Base-by-base conservation (phyloP, 2,797 vertebrate genomes). In the Pseudochirops cupreus region DNA sequence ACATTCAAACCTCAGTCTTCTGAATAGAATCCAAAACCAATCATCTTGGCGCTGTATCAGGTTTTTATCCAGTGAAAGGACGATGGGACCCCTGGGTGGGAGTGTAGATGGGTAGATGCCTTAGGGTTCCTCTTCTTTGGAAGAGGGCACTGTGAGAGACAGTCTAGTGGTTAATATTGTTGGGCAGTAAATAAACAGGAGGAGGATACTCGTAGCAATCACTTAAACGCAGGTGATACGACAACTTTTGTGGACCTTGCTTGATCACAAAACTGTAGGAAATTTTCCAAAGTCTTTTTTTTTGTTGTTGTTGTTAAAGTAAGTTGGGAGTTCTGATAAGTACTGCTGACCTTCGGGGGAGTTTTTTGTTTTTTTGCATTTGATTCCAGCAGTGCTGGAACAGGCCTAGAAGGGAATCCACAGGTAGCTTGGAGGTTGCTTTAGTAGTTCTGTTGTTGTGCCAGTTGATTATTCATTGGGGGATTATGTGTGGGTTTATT, bases 401-500 rank as follows among this genome's bases (percentile, higher is more conserved):
- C 39, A 82, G 39, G 31, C 39, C 39, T 74, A 74, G 67, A 87
- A 87, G 39, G 39, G 74, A 50, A 87, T 87, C 74, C 74, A 26
- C 74, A 87, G 74, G 74, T 87, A 87, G 74, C 39, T 26, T 87
- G 74, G 24, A 87, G 39, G 39, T 87, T 87, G 39, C 74, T 50
- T 50, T 50, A 46, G 21, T 26, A 87, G 7, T 1, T 82, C 67
- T 82, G n/a, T 39, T 46, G 67, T 82, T 82, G 67, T 82, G 67
- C 67, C 67, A 82, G 67, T 50, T 46, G 39, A 46, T 87, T 87
- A 50, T 46, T 50, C 74, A 87, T 12, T 87, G 74, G 74, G 74
- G 39, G 39, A 87, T 87, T 87, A 87, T 50, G 74, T 87, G 74
- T 87, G 74, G 74, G 74, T 87, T 87, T 87, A 87, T 87, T 50